These are phyloP conservation scores for Laodelphax striatellus DNA, from an alignment of 1,140 invertebrate species.

Conservation along the genomic window DNA sequence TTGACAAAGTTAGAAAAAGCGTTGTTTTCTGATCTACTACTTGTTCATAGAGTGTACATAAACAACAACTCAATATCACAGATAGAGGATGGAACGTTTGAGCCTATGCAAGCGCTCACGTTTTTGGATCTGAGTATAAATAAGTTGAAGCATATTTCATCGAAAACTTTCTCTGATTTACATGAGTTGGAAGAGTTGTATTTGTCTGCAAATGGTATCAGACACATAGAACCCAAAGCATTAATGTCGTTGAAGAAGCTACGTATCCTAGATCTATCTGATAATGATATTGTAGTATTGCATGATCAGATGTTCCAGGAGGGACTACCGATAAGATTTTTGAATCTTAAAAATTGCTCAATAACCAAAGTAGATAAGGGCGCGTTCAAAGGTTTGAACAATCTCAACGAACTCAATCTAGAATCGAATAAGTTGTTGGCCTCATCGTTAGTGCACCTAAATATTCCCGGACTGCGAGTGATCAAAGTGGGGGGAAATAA, in stretches of 20 bases:
- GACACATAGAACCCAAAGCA: slow-evolving; percentile 41
- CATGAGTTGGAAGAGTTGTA: slow-evolving; percentile 53
- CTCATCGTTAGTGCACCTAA: slow-evolving; percentile 48
- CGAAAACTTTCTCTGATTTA: slow-evolving; percentile 51
- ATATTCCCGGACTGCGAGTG: slow-evolving; percentile 56
- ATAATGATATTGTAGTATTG: slow-evolving; percentile 42
- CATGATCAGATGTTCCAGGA: slow-evolving; percentile 48
- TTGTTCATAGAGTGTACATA: slow-evolving; percentile 66
- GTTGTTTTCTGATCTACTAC: slow-evolving; percentile 59
- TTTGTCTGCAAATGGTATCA: slow-evolving; percentile 44
- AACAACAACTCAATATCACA: slow-evolving; percentile 68
- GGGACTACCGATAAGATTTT: slow-evolving; percentile 38
- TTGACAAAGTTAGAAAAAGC: slow-evolving; percentile 56
- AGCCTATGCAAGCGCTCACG: slow-evolving; percentile 57
- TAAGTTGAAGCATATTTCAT: slow-evolving; percentile 47
- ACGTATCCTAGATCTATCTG: slow-evolving; percentile 45
- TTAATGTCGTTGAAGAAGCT: slow-evolving; percentile 46
- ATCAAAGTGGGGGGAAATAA: slow-evolving; percentile 65
- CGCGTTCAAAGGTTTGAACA: slow-evolving; percentile 49
- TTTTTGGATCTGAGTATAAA: slow-evolving; percentile 71
- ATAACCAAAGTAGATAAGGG: slow-evolving; percentile 46
- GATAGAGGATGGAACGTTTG: slow-evolving; percentile 70
- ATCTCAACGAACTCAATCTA: slow-evolving; percentile 56
- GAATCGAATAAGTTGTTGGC: slow-evolving; percentile 58
- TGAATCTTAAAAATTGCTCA: slow-evolving; percentile 49